A percentile compares a stretch with the other conserved stretches of the same genome.
Evolutionary conservation across 1,140 invertebrate species (phyloP).

Genomic region (Cherax destructor): DNA sequence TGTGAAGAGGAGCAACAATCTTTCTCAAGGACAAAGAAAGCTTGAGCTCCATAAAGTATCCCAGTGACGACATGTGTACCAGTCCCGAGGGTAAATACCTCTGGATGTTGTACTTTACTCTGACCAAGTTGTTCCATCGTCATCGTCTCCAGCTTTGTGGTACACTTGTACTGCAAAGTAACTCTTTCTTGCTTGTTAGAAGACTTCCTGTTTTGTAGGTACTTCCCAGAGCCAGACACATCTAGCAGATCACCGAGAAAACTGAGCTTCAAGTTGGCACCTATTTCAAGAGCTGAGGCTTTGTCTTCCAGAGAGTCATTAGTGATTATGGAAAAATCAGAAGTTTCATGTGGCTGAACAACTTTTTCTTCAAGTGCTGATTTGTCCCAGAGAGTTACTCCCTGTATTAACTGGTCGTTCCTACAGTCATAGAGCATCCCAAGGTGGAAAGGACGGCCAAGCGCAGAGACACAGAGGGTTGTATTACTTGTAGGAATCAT

Average conservation of each 20-base stretch:
- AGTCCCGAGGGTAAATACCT: slow-evolving; percentile 18
- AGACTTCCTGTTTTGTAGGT: slow-evolving; percentile 28
- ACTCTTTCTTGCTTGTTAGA: slow-evolving; percentile 28
- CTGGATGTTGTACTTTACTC: background rate
- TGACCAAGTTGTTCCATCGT: slow-evolving; percentile 37
- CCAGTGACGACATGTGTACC: slow-evolving; percentile 48
- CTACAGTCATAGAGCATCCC: slow-evolving; percentile 37
- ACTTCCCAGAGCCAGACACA: slow-evolving; percentile 24
- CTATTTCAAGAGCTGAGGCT: slow-evolving; percentile 25
- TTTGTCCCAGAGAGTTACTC: slow-evolving; percentile 38
- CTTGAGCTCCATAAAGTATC: slow-evolving; percentile 29
- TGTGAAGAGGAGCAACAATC: background rate
- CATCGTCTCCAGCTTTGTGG: slow-evolving; percentile 12
- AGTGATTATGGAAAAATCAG: slow-evolving; percentile 3
- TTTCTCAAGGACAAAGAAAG: slow-evolving; percentile 48
- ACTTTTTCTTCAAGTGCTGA: background rate
- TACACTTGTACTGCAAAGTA: slow-evolving; percentile 50
- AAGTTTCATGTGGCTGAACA: background rate
- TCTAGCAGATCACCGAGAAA: slow-evolving; percentile 18
- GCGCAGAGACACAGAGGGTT: background rate
- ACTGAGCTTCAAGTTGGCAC: slow-evolving; percentile 13
- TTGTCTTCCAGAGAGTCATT: slow-evolving; percentile 41
- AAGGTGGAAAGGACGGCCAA: slow-evolving; percentile 32
- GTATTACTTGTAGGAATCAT: background rate
- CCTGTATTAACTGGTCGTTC: background rate